phyloP scores from a whole-genome alignment of 2,113 vertebrate genomes.

The Glaucomys volans region DNA sequence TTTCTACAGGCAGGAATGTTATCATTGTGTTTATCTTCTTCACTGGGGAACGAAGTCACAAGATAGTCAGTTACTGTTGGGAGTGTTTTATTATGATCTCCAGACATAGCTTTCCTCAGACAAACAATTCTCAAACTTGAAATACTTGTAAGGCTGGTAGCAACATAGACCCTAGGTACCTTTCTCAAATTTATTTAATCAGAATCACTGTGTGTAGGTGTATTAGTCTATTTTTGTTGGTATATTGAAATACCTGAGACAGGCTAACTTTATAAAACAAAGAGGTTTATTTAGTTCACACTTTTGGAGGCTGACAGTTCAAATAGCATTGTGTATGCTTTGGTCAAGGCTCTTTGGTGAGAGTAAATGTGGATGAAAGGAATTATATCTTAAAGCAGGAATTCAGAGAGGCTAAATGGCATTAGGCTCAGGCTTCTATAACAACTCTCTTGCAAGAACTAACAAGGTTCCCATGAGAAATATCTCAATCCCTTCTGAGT shows the following conservation, averaged over 20 bases:
- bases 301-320: not conserved
- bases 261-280: not conserved
- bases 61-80: not conserved
- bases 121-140: not conserved
- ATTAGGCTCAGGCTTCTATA: not conserved
- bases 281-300: not conserved
- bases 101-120: not conserved
- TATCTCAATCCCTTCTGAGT: not conserved
- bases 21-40: not conserved
- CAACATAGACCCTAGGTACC: not conserved
- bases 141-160: not conserved
- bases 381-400: not conserved
- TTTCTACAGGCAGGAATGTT: not conserved
- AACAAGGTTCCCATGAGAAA: not conserved
- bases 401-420: not conserved
- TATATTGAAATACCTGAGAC: not conserved
- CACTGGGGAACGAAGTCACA: not conserved
- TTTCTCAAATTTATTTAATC: not conserved
- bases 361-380: not conserved
- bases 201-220: not conserved
- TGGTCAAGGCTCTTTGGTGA: not conserved
- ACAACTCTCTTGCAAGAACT: not conserved
- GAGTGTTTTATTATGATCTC: not conserved
- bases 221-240: not conserved
- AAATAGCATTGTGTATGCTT: not conserved